These are phyloP conservation scores for Strongylocentrotus purpuratus DNA, from an alignment of 35 echinoderm and acorn worm genomes.

Conservation along the genomic window DNA sequence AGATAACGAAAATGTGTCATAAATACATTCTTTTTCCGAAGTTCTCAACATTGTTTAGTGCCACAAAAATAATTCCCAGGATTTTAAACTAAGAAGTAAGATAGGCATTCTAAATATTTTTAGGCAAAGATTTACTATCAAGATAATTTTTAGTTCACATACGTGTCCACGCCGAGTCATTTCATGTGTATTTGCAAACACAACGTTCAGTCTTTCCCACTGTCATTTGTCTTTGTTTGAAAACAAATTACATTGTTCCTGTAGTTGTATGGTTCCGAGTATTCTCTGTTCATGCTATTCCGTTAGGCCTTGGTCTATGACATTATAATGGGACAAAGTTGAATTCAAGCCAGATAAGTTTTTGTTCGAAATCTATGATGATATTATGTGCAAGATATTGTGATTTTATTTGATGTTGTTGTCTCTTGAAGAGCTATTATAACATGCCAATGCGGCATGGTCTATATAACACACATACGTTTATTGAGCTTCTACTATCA, in stretches of 20 bases:
- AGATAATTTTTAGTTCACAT: background rate
- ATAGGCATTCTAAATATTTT: too few species aligned
- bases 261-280: background rate
- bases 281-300: background rate
- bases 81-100: too few species aligned
- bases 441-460: constrained; percentile 22
- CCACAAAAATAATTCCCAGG: too few species aligned
- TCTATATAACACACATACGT: background rate
- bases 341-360: background rate
- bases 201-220: background rate
- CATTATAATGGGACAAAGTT: background rate
- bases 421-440: constrained; percentile 41
- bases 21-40: too few species aligned
- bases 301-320: background rate
- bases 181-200: background rate
- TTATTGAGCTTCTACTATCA: background rate
- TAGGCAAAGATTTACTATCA: too few species aligned
- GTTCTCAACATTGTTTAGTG: too few species aligned
- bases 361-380: background rate
- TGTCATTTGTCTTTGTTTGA: background rate
- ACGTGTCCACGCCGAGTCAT: background rate
- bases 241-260: background rate
- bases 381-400: constrained; percentile 34
- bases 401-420: constrained; percentile 19
- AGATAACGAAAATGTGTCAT: too few species aligned